phyloP scores from a whole-genome alignment of 2,113 vertebrate genomes.

The Sander vitreus region DNA sequence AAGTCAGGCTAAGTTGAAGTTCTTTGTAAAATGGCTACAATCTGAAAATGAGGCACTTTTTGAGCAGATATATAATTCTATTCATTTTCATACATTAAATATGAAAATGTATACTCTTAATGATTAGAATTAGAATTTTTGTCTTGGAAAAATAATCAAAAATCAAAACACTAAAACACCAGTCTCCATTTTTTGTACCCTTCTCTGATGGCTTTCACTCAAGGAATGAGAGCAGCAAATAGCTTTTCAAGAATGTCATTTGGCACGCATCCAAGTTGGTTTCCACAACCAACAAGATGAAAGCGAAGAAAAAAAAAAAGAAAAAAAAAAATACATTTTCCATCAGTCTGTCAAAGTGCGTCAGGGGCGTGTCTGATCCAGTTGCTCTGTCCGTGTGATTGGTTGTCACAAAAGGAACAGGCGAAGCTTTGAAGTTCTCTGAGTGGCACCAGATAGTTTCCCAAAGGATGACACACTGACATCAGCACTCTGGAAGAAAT shows the following conservation, averaged over 20 bases:
- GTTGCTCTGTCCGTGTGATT: slow-evolving; percentile 44
- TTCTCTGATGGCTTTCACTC: slow-evolving; percentile 71
- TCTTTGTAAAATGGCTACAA: slow-evolving; percentile 74
- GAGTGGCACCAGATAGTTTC: slow-evolving; percentile 64
- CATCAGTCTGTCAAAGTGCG: slow-evolving; percentile 73
- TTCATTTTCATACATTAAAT: slow-evolving; percentile 47
- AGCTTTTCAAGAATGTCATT: slow-evolving; percentile 66
- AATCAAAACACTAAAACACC: not conserved
- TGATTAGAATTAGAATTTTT: slow-evolving; percentile 35
- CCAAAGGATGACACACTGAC: slow-evolving; percentile 55
- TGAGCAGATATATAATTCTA: slow-evolving; percentile 67
- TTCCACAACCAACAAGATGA: slow-evolving; percentile 65
- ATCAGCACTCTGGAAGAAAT: slow-evolving; percentile 82
- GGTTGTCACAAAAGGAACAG: slow-evolving; percentile 47
- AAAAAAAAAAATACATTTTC: slow-evolving; percentile 20
- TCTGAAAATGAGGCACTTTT: slow-evolving; percentile 80
- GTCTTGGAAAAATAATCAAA: slow-evolving; percentile 16
- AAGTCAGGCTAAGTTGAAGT: slow-evolving; percentile 48
- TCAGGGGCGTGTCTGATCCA: slow-evolving; percentile 55
- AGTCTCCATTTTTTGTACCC: slow-evolving; percentile 51
- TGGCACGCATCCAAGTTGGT: slow-evolving; percentile 73
- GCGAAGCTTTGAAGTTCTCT: slow-evolving; percentile 37
- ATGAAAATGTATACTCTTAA: slow-evolving; percentile 36
- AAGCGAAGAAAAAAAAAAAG: slow-evolving; percentile 20
- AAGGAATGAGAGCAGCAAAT: slow-evolving; percentile 72